Conservation (phyloP, 2,888 invertebrate species). For the Plusia festucae region DNA sequence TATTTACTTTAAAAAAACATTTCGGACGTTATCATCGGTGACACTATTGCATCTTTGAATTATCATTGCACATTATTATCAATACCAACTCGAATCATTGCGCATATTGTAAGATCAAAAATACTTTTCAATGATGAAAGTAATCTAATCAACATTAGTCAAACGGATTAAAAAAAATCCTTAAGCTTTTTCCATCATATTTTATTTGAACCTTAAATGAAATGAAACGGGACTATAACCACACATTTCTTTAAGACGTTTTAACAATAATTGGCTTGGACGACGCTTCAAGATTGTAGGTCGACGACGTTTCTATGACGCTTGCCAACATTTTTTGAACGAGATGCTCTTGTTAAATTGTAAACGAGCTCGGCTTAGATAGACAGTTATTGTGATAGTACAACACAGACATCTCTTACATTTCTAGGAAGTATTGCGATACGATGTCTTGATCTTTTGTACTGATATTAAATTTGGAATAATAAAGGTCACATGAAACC, state of each 20-base stretch:
- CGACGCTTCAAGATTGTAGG: slow-evolving; percentile 54
- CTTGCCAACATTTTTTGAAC: slow-evolving; percentile 57
- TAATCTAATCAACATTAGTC: neutral
- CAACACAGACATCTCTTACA: slow-evolving; percentile 34
- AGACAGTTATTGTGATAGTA: slow-evolving; percentile 34
- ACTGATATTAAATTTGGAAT: neutral
- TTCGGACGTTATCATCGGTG: neutral
- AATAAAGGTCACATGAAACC: neutral
- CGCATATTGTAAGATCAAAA: neutral
- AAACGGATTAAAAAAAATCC: neutral
- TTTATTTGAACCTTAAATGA: slow-evolving; percentile 31
- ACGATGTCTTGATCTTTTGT: neutral
- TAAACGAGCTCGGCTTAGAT: slow-evolving; percentile 43
- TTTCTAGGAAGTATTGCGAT: slow-evolving; percentile 5
- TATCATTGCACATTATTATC: too few species aligned
- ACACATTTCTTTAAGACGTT: slow-evolving; percentile 49
- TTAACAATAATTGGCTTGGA: slow-evolving; percentile 54
- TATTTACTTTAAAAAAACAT: too few species aligned
- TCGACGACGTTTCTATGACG: slow-evolving; percentile 50
- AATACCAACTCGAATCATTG: too few species aligned
- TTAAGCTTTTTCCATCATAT: slow-evolving; percentile 33
- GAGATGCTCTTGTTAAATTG: slow-evolving; percentile 48
- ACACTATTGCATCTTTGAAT: too few species aligned
- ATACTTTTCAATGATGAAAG: neutral
- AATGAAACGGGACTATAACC: slow-evolving; percentile 27